Evolutionary conservation across 2,888 invertebrate species (phyloP), one percentile per base, ranked within the genome.

Genomic region (Schizaphis graminum): DNA sequence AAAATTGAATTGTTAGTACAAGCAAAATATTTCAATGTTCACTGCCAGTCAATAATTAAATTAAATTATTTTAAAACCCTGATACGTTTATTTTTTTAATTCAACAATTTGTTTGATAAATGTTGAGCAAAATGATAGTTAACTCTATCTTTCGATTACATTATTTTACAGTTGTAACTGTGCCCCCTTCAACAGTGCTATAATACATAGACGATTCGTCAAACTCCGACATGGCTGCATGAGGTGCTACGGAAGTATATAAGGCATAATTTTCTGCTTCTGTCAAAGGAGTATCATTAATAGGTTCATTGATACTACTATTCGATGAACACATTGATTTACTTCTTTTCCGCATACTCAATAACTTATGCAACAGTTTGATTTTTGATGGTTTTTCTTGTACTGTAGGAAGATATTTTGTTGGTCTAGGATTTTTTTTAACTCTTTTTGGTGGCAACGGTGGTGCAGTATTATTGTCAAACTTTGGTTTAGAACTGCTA

Each of bases 241-340:
- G 97, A 1, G 98, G 98, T 26, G 98, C 98, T 95, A 98, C 97
- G 93, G 98, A 97, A 95, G 98, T 98, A 95, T 98, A 98, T 94
- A 98, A 96, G 61, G 98, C 98, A 96, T 98, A 98, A 95, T 98
- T 98, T 95, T 98, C 98, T 1, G 98, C 98, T 95, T 98, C 98
- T 0, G 98, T 98, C 57, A 98, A 96, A 95, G 98, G 98, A 87
- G 97, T 94, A 21, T 95, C 95, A 57, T 92, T 93, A 53, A 89
- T 77, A 89, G 97, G 77, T 85, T 94, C 94, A 94, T 94, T 94
- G 89, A 94, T 94, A 91, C 94, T 94, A 91, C 94, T 94, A 91
- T 93, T 94, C 24, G 94, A 94, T 77, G 94, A 95, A 89, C 91
- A 91, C 56, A 94, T 56, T 44, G 95, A 95, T 86, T 95, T 92